Evolutionary conservation across 1,140 invertebrate species (phyloP).

Genomic region (Micrasema longulum): DNA sequence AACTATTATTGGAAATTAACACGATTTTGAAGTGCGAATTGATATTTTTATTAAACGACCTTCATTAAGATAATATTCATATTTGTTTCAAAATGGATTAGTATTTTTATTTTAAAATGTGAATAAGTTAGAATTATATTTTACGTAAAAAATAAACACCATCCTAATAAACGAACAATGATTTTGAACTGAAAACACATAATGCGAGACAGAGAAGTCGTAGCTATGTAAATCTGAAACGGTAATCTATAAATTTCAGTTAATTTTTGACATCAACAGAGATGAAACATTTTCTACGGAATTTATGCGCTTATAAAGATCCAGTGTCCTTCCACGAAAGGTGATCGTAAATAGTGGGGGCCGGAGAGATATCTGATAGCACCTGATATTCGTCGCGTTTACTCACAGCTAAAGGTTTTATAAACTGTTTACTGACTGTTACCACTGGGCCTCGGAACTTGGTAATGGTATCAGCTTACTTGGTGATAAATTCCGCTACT

Average conservation of each 20-base stretch:
- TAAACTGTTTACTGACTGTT: constrained; percentile 48
- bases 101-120: no score
- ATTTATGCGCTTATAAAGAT: constrained; percentile 37
- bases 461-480: constrained; percentile 44
- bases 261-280: constrained; percentile 37
- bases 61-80: no score
- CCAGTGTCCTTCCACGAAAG: constrained; percentile 35
- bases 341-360: constrained; percentile 24
- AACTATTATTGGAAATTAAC: no score
- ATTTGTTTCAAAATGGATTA: no score
- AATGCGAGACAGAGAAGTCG: constrained; percentile 15
- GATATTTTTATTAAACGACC: no score
- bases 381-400: constrained; percentile 39
- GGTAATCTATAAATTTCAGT: constrained; percentile 35
- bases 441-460: constrained; percentile 24
- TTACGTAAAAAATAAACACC: no score
- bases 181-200: no score
- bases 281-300: constrained; percentile 31
- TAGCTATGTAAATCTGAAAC: constrained; percentile 15
- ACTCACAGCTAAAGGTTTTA: constrained; percentile 46
- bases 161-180: no score
- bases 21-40: no score
- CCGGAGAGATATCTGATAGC: constrained; percentile 41
- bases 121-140: no score
- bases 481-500: constrained; percentile 24